Conservation (phyloP, 2,888 invertebrate genomes). For the Rhogogaster chlorosoma region DNA sequence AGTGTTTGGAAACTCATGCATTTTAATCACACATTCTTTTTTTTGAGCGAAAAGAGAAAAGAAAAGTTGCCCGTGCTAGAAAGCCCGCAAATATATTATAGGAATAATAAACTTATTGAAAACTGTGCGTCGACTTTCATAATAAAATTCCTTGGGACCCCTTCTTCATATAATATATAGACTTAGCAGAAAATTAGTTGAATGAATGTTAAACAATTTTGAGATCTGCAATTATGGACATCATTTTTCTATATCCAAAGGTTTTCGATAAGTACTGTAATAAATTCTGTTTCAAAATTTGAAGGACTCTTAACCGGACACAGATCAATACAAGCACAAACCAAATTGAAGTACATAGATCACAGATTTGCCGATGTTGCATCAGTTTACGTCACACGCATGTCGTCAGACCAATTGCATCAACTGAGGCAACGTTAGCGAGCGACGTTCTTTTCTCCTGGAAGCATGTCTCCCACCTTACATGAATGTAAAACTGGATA, state of each 20-base stretch:
- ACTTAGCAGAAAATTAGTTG: background rate
- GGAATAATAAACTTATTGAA: background rate
- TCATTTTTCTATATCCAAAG: background rate
- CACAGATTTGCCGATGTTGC: background rate
- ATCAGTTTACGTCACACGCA: background rate
- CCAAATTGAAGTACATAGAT: background rate
- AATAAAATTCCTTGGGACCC: background rate
- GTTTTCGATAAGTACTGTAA: background rate
- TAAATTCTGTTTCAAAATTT: background rate
- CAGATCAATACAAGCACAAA: background rate
- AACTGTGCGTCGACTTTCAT: background rate
- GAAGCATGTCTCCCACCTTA: background rate
- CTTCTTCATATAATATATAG: background rate
- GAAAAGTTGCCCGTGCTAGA: background rate
- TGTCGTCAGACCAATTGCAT: slow-evolving; percentile 3
- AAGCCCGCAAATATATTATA: background rate
- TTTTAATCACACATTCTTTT: background rate
- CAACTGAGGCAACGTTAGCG: slow-evolving; percentile 1
- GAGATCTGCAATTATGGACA: background rate
- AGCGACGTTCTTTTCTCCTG: background rate
- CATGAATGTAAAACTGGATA: background rate
- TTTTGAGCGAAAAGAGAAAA: background rate
- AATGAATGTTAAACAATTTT: background rate
- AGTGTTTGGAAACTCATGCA: background rate
- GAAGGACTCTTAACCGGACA: background rate